Percentiles rank a stretch among this genome's conserved stretches.
phyloP scores from a whole-genome alignment of 2,888 invertebrate genomes.

The Hydropsyche betteni region DNA sequence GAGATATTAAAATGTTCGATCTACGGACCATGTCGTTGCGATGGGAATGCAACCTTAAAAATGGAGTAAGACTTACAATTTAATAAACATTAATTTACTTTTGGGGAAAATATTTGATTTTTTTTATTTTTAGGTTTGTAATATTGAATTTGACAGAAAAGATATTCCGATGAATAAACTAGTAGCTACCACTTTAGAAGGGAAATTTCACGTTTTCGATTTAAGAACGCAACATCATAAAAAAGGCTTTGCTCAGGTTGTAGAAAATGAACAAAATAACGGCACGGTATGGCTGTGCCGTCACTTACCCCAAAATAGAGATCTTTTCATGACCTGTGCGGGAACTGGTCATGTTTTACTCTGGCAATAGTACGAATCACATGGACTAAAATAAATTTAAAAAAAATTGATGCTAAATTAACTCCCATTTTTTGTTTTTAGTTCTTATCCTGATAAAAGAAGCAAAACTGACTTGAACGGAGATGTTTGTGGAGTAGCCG shows the following conservation, averaged over 20 bases:
- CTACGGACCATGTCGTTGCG: constrained; percentile 80
- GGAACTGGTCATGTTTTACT: constrained; percentile 89
- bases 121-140: constrained; percentile 70
- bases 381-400: constrained; percentile 44
- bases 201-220: constrained; percentile 89
- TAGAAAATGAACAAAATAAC: constrained; percentile 61
- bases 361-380: constrained; percentile 89
- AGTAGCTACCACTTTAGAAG: constrained; percentile 89
- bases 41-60: constrained; percentile 93
- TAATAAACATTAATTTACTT: neutral
- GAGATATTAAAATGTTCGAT: constrained; percentile 94
- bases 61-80: constrained; percentile 73
- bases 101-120: constrained; percentile 4
- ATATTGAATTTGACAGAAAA: constrained; percentile 89
- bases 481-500: constrained; percentile 77
- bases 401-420: neutral
- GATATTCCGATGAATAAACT: constrained; percentile 96
- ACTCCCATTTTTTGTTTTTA: constrained; percentile 56
- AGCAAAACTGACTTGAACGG: constrained; percentile 77
- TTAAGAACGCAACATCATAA: constrained; percentile 86
- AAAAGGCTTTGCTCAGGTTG: constrained; percentile 81
- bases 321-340: constrained; percentile 89
- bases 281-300: constrained; percentile 90
- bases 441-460: constrained; percentile 83
- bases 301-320: constrained; percentile 94